These are phyloP conservation scores for Tylochromis polylepis DNA, from an alignment of 2,113 vertebrate species.

Conservation along the genomic window DNA sequence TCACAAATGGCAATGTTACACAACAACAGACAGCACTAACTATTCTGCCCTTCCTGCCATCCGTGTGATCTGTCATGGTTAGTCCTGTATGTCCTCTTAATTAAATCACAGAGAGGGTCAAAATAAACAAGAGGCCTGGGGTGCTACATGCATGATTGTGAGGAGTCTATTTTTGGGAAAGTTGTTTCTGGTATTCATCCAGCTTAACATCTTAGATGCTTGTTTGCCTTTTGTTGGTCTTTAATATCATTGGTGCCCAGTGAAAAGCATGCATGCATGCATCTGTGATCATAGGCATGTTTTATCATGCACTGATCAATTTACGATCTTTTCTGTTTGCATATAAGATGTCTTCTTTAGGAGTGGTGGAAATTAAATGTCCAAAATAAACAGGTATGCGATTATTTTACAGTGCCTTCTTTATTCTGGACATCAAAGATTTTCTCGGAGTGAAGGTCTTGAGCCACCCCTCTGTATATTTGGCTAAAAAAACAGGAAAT, in stretches of 20 bases:
- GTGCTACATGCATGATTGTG: conserved; percentile 6
- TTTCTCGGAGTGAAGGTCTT: not conserved
- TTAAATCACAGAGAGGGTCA: conserved; percentile 57
- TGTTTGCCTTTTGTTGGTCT: not conserved
- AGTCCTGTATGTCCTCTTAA: conserved; percentile 29
- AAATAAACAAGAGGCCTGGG: conserved; percentile 18
- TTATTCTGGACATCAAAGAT: not conserved
- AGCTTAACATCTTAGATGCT: not conserved
- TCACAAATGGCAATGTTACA: conserved; percentile 48
- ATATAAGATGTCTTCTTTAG: not conserved
- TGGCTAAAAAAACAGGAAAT: not conserved
- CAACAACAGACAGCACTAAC: conserved; percentile 23
- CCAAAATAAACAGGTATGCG: not conserved
- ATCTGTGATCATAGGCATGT: not conserved
- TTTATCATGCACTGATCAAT: not conserved
- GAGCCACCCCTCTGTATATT: not conserved
- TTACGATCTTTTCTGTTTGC: not conserved
- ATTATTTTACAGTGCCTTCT: not conserved
- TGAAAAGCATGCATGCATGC: not conserved
- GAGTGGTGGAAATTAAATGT: not conserved
- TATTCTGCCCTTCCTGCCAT: conserved; percentile 17
- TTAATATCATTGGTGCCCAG: not conserved
- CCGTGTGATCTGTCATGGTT: conserved; percentile 21
- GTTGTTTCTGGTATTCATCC: not conserved
- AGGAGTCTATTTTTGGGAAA: not conserved